Evolutionary conservation across 2,113 vertebrate species (phyloP).

Genomic region (Callorhinus ursinus): DNA sequence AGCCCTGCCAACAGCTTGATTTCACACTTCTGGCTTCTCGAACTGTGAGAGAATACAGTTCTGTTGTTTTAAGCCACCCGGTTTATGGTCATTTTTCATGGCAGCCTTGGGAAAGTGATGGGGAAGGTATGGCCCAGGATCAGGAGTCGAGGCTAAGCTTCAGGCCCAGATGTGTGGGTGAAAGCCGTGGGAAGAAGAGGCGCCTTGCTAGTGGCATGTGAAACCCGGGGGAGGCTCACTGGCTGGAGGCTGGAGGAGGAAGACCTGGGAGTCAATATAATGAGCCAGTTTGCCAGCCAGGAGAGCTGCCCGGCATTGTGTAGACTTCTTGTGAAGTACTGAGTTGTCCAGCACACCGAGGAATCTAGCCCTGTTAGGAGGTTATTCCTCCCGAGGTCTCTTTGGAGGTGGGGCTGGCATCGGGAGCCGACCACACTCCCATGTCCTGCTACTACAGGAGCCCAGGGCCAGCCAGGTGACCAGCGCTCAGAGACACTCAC

Average conservation of each 20-base stretch:
- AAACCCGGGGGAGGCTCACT: neutral
- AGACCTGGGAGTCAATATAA: neutral
- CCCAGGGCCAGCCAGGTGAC: neutral
- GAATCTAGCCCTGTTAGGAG: accelerated
- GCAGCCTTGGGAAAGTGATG: neutral
- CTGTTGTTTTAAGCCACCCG: neutral
- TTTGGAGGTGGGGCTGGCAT: neutral
- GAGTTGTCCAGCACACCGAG: neutral
- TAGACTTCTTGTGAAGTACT: neutral
- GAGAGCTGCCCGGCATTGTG: accelerated
- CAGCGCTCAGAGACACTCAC: neutral
- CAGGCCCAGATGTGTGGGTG: neutral
- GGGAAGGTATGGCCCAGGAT: accelerated
- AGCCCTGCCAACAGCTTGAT: neutral
- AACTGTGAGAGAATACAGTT: neutral
- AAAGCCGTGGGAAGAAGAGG: neutral
- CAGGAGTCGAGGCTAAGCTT: neutral
- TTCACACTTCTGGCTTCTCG: neutral
- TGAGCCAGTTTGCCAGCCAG: neutral
- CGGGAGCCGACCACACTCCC: neutral
- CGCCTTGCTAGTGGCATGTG: accelerated
- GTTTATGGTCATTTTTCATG: accelerated
- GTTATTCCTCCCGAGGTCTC: neutral
- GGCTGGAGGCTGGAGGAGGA: neutral
- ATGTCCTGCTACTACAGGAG: accelerated